Evolutionary conservation across 2,888 invertebrate species (phyloP), one percentile per base, ranked within the genome.

Genomic region (Drosophila seclusa): DNA sequence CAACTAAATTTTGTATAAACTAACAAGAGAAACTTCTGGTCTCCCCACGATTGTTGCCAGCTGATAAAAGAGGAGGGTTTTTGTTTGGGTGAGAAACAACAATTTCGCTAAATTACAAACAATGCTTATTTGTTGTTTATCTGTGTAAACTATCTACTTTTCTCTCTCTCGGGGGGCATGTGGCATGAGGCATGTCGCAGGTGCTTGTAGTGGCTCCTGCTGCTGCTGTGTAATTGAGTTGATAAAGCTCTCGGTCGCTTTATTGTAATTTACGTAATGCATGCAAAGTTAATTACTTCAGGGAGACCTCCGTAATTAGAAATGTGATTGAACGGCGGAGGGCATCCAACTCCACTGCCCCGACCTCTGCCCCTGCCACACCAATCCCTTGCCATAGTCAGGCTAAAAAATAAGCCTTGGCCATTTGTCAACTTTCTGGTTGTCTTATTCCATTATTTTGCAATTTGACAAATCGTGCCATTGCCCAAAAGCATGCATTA

Each of bases 121-220:
- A 87, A 90, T 83, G 83, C 87, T 87, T 90, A 90, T 87, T 87
- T 87, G 90, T 89, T 90, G 89, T 88, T 86, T 87, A 90, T 87
- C 87, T 86, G 71, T 68, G 75, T 80, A 86, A 88, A 83, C 73
- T 86, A 87, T 88, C 87, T 83, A 18, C 8, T 66, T 72, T 50
- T 34, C 68, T 72, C 57, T 13, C 65, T 69, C 64, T 48, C 60
- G 24, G 29, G 40, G 10, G 18, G 40, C n/a, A 54, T 65, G 79
- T 32, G 32, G 32, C 11, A 32, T 32, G 32, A 32, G 32, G 32
- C 32, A 32, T 32, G 32, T 32, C 32, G 38, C 55, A 38, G n/a
- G 57, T 53, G 42, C 40, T 54, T 61, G 54, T 16, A 40, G 50
- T 34, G n/a, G 60, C 50, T 36, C 4, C 36, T 11, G 1, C 42